Conservation (phyloP, 2,888 invertebrate species). For the Tridacna crocea region DNA sequence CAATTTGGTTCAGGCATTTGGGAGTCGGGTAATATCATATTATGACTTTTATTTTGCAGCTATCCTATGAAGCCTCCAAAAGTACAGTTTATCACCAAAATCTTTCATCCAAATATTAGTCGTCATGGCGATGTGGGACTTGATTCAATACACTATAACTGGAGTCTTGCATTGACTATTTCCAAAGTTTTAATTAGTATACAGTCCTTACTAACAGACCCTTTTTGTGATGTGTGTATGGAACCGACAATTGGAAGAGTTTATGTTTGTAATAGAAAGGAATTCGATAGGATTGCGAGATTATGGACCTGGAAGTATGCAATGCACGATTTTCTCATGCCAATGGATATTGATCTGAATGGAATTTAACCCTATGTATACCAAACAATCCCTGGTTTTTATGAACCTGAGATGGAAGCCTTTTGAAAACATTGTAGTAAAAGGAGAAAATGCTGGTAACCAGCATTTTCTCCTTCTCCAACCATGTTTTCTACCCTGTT, state of each 20-base stretch:
- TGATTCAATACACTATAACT: slow-evolving; percentile 97
- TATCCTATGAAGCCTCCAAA: slow-evolving; percentile 97
- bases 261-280: slow-evolving; percentile 89
- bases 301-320: slow-evolving; percentile 96
- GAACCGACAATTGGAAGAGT: slow-evolving; percentile 93
- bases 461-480: too few species aligned
- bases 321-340: slow-evolving; percentile 81
- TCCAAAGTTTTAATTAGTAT: slow-evolving; percentile 87
- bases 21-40: background rate
- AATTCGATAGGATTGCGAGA: slow-evolving; percentile 92
- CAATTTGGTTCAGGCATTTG: background rate
- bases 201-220: slow-evolving; percentile 87
- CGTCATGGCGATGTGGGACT: slow-evolving; percentile 98
- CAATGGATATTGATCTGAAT: slow-evolving; percentile 74
- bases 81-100: slow-evolving; percentile 95
- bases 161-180: slow-evolving; percentile 96
- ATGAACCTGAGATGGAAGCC: too few species aligned
- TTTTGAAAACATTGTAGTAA: too few species aligned
- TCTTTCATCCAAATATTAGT: slow-evolving; percentile 97
- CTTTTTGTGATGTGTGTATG: slow-evolving; percentile 95
- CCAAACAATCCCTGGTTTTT: too few species aligned
- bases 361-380: slow-evolving; percentile 65
- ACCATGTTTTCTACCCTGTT: too few species aligned
- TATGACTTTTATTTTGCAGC: slow-evolving; percentile 80
- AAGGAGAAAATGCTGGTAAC: too few species aligned